Conservation (phyloP, 2,113 vertebrate genomes). For the Periophthalmus modestus region DNA sequence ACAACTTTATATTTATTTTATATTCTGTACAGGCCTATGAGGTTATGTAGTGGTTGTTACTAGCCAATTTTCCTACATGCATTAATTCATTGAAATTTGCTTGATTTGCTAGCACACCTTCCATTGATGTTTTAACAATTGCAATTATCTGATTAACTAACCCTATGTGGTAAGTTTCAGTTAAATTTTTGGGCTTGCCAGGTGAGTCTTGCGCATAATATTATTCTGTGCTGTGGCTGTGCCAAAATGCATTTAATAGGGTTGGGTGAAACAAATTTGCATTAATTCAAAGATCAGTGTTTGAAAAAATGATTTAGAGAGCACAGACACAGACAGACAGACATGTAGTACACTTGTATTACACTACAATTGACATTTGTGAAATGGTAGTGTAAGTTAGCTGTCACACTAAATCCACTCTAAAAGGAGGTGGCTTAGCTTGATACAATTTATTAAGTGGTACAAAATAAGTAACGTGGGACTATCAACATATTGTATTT, state of each 20-base stretch:
- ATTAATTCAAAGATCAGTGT: not conserved
- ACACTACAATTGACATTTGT: not conserved
- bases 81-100: not conserved
- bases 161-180: not conserved
- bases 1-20: not conserved
- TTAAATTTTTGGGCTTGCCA: not conserved
- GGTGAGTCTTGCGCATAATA: not conserved
- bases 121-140: not conserved
- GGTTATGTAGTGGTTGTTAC: not conserved
- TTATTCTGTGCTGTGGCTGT: not conserved
- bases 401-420: not conserved
- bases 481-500: not conserved
- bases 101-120: not conserved
- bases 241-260: not conserved
- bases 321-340: not conserved
- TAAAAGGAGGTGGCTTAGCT: not conserved
- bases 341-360: too few relatives aligned
- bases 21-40: not conserved
- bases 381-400: not conserved
- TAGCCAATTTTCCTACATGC: too few relatives aligned
- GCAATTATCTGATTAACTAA: not conserved
- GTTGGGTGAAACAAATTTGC: not conserved
- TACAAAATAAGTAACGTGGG: not conserved
- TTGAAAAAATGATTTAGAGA: not conserved
- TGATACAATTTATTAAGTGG: not conserved